Evolutionary conservation across 2,797 vertebrate species (phyloP).

Genomic region (Clangula hyemalis): DNA sequence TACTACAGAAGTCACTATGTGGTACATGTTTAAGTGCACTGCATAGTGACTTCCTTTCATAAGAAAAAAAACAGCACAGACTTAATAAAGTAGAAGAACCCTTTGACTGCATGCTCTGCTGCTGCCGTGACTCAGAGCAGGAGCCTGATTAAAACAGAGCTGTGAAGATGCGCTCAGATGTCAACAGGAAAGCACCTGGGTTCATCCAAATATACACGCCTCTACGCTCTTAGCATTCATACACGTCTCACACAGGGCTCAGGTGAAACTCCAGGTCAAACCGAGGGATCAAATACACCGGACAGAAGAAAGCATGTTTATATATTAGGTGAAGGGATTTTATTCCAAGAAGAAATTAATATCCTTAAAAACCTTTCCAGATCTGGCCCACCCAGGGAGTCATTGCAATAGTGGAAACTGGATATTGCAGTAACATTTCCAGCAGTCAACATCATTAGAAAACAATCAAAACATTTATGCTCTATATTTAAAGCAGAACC

Average conservation of each 20-base stretch:
- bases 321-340: background rate
- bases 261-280: slow-evolving; percentile 1
- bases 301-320: slow-evolving; percentile 16
- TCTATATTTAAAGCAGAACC: slow-evolving; percentile 16
- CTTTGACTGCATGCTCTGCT: background rate
- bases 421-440: slow-evolving; percentile 19
- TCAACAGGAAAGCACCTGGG: background rate
- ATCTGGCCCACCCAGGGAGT: slow-evolving; percentile 41
- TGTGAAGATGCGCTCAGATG: background rate
- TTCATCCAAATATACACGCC: background rate
- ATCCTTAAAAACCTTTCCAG: slow-evolving; percentile 24
- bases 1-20: background rate
- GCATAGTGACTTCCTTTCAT: background rate
- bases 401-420: background rate
- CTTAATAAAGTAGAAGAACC: background rate
- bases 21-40: background rate
- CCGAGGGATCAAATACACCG: background rate
- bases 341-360: background rate
- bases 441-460: slow-evolving; percentile 9
- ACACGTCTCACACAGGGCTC: background rate
- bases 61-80: background rate
- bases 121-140: background rate
- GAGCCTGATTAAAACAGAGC: background rate
- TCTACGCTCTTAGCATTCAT: background rate
- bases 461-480: slow-evolving; percentile 20